phyloP scores from a whole-genome alignment of 2,888 invertebrate genomes.

The Matsumyia berberina region DNA sequence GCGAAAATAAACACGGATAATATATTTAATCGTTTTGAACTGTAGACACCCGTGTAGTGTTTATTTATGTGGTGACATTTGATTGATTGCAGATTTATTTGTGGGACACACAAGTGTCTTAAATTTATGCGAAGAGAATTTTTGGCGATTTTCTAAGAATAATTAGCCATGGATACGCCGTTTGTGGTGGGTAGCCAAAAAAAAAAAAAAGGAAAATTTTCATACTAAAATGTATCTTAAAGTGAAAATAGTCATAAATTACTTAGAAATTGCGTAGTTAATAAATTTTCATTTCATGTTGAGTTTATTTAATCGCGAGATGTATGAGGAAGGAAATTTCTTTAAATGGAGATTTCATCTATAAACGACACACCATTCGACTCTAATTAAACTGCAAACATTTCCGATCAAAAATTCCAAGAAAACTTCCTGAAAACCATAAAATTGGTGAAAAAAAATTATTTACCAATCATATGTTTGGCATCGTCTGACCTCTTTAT shows the following conservation, averaged over 20 bases:
- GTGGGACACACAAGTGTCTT: conserved; percentile 41
- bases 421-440: neutral
- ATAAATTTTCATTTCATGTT: conserved; percentile 18
- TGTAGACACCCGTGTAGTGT: conserved; percentile 56
- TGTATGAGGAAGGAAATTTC: neutral
- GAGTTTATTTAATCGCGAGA: neutral
- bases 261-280: conserved; percentile 44
- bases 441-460: conserved; percentile 2
- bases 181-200: conserved; percentile 17
- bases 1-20: conserved; percentile 26
- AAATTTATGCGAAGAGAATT: conserved; percentile 4
- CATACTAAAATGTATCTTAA: conserved; percentile 22
- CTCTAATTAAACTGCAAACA: no score
- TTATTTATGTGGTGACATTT: conserved; percentile 66
- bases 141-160: conserved; percentile 39
- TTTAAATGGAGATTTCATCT: neutral
- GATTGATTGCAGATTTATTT: conserved; percentile 72
- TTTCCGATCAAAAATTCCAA: no score
- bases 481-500: conserved; percentile 12
- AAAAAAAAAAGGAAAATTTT: conserved; percentile 6
- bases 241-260: conserved; percentile 39
- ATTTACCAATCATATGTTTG: neutral
- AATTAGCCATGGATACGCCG: conserved; percentile 42
- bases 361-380: no score
- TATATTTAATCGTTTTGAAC: conserved; percentile 59